Conservation (phyloP, 2,797 vertebrate genomes). For the Spinus olivaceus region DNA sequence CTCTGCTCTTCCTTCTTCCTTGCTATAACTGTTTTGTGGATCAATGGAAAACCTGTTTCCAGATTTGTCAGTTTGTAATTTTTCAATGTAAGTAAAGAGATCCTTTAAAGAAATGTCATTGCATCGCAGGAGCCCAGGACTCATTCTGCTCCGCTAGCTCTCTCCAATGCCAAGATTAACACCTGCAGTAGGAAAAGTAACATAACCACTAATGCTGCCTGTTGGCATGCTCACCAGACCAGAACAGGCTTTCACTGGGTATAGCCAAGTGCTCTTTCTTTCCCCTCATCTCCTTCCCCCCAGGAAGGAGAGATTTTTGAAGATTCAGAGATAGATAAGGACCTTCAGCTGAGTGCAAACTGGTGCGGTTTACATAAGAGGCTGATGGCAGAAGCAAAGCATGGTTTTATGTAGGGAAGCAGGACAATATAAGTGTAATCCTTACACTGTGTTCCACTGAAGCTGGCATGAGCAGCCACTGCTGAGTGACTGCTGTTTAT, state of each 20-base stretch:
- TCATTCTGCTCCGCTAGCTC: not conserved
- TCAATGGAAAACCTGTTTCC: slow-evolving; percentile 23
- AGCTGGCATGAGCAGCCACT: slow-evolving; percentile 33
- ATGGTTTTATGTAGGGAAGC: not conserved
- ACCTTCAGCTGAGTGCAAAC: not conserved
- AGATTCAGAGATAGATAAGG: not conserved
- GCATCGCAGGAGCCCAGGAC: not conserved
- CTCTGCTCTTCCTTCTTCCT: not conserved
- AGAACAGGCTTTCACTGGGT: not conserved
- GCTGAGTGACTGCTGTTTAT: slow-evolving; percentile 48
- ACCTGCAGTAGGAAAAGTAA: slow-evolving; percentile 10
- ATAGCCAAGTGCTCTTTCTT: not conserved
- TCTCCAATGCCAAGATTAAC: slow-evolving; percentile 35
- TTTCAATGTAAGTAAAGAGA: slow-evolving; percentile 29
- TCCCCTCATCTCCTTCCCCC: not conserved
- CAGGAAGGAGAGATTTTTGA: slow-evolving; percentile 26
- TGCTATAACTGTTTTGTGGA: not conserved
- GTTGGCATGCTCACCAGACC: slow-evolving; percentile 24
- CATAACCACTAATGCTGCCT: not conserved
- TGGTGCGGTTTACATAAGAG: not conserved
- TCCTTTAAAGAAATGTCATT: slow-evolving; percentile 30
- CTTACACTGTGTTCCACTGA: slow-evolving; percentile 4
- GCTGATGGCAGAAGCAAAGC: not conserved
- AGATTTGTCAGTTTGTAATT: slow-evolving; percentile 35
- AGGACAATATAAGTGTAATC: slow-evolving; percentile 9